Evolutionary conservation across 2,888 invertebrate genomes (phyloP).

Genomic region (Melanchra persicariae): DNA sequence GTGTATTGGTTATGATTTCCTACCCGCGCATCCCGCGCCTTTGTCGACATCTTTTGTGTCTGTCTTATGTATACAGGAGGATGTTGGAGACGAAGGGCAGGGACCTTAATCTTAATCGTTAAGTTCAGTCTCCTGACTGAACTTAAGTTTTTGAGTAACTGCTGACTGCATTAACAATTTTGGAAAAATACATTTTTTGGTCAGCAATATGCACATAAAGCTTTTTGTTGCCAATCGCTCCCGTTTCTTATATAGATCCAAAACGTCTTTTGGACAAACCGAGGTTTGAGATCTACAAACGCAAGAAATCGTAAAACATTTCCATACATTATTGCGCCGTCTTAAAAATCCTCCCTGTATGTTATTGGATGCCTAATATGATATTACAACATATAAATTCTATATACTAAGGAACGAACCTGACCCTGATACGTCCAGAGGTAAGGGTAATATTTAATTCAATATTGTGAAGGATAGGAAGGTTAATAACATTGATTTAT

Average conservation of each 20-base stretch:
- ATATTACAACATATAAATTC: conserved; percentile 26
- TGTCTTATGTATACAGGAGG: neutral
- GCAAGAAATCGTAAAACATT: no score
- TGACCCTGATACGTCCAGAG: conserved; percentile 17
- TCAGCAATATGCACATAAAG: neutral
- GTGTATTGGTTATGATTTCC: conserved; percentile 34
- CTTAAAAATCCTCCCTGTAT: neutral
- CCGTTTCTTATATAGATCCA: no score
- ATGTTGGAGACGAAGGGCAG: neutral
- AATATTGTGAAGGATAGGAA: conserved; percentile 9
- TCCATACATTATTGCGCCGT: neutral
- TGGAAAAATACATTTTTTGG: neutral
- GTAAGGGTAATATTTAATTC: conserved; percentile 20
- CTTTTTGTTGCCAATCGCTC: neutral
- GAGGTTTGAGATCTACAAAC: no score
- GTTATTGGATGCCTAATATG: conserved; percentile 25
- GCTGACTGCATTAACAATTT: neutral
- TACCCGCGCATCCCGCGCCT: conserved; percentile 5
- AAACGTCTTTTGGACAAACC: no score
- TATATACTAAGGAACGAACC: conserved; percentile 8
- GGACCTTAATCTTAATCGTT: no score
- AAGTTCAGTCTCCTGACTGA: no score
- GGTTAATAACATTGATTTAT: conserved; percentile 7
- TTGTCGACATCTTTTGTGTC: conserved; percentile 36
- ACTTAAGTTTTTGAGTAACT: neutral